Evolutionary conservation across 2,113 vertebrate genomes (phyloP).

Genomic region (Telmatochromis sp.): DNA sequence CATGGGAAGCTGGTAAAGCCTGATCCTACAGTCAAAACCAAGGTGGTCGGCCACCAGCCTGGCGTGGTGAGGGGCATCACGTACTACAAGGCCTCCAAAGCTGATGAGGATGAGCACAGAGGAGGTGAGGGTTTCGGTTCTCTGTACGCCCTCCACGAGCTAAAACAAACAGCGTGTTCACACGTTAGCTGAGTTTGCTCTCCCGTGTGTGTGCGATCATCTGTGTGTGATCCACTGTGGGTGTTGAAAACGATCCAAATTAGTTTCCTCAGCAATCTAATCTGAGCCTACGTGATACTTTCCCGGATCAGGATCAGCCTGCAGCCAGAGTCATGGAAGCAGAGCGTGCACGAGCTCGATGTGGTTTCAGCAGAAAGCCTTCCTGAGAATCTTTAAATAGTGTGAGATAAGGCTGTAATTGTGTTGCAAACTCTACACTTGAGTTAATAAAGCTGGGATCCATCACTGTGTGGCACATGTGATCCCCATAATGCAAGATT

Average conservation of each 20-base stretch:
- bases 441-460: background rate
- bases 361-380: background rate
- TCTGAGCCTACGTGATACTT: background rate
- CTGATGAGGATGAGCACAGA: constrained; percentile 50
- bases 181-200: constrained; percentile 2
- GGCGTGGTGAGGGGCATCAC: constrained; percentile 85
- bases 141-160: background rate
- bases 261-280: background rate
- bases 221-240: constrained; percentile 18
- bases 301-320: background rate
- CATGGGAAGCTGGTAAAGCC: constrained; percentile 16
- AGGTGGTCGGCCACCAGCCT: constrained; percentile 73
- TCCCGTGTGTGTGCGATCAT: constrained; percentile 17
- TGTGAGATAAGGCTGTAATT: background rate
- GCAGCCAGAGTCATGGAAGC: background rate
- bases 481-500: background rate
- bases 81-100: constrained; percentile 86
- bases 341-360: background rate
- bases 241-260: constrained; percentile 22
- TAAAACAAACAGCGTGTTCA: constrained; percentile 6
- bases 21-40: constrained; percentile 78
- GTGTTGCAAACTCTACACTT: background rate
- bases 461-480: background rate
- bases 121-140: constrained; percentile 49
- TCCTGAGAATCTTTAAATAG: background rate